Evolutionary conservation across 2,888 invertebrate species (phyloP), one percentile per base, ranked within the genome.

Genomic region (Drosophila longiperda): DNA sequence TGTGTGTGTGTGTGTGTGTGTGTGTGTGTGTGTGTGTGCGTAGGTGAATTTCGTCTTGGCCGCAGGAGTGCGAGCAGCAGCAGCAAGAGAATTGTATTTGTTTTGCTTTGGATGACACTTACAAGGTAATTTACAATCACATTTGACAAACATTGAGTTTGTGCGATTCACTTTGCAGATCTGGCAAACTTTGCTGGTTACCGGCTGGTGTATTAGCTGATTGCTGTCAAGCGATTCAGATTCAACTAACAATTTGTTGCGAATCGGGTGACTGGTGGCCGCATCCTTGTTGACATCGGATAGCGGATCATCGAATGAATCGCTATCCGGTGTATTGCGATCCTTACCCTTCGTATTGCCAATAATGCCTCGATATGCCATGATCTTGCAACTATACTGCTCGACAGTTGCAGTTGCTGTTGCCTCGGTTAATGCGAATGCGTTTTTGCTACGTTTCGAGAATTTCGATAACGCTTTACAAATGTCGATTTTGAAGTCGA

Each of bases 311-410:
- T 89, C 87, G 7, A 72, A 83, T 9, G 79, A 76, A 38, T 87
- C 84, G 11, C 65, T 40, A 23, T 87, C 89, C 29, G 36, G 42
- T 11, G 59, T 70, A 8, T 20, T 58, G 6, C 40, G 66, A 36
- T 61, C 48, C 45, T 45, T 32, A 17, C 40, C 48, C 3, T 77
- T 73, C 20, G 73, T 58, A 7, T 49, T 73, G 34, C 66, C 75
- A 26, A 87, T 71, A 50, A 87, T 74, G 55, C 86, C 86, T 12
- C 86, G 90, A 60, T 81, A 90, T 1, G 86, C 75, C 86, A 86
- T 86, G 15, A 23, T 33, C 20, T 80, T 26, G 2, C 26, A 23
- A 17, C 53, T 36, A 20, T 20, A 20, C 45, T 3, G 20, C 15
- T 15, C 15, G 36, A 7, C 36, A 15, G 15, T 6, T 29, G 29